Evolutionary conservation across 2,888 invertebrate genomes (phyloP).

Genomic region (Halocaridina rubra): DNA sequence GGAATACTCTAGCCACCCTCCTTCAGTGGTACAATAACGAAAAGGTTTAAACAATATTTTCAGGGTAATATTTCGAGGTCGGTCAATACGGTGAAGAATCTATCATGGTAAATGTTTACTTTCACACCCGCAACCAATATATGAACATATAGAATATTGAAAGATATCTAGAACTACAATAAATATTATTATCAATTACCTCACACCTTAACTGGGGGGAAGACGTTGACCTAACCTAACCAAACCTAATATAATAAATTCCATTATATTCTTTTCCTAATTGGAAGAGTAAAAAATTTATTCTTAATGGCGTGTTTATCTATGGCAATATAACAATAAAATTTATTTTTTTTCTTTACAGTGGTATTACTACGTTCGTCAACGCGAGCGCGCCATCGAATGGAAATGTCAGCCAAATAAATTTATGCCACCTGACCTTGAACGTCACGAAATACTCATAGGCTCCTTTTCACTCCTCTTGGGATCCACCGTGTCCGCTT

Average conservation of each 20-base stretch:
- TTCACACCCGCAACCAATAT: too few relatives aligned
- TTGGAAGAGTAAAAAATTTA: background rate
- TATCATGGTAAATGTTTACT: too few relatives aligned
- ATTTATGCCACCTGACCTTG: slow-evolving; percentile 77
- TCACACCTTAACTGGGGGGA: background rate
- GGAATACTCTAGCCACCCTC: too few relatives aligned
- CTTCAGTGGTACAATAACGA: too few relatives aligned
- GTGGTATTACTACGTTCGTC: slow-evolving; percentile 80
- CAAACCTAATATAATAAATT: background rate
- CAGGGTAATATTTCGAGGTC: too few relatives aligned
- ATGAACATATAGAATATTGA: too few relatives aligned
- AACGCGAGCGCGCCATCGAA: slow-evolving; percentile 74
- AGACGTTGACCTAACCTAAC: background rate
- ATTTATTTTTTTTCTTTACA: slow-evolving; percentile 67
- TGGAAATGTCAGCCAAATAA: slow-evolving; percentile 82
- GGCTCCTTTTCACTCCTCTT: slow-evolving; percentile 74
- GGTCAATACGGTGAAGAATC: too few relatives aligned
- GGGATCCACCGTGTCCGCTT: slow-evolving; percentile 73
- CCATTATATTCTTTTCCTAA: background rate
- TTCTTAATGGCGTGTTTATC: background rate
- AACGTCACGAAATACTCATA: slow-evolving; percentile 77
- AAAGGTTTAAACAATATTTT: too few relatives aligned
- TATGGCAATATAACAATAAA: background rate
- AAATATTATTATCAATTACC: background rate
- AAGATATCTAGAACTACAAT: background rate